Evolutionary conservation across 2,113 vertebrate genomes (phyloP), one percentile per base, ranked within the genome.

Genomic region (Pollachius pollachius): DNA sequence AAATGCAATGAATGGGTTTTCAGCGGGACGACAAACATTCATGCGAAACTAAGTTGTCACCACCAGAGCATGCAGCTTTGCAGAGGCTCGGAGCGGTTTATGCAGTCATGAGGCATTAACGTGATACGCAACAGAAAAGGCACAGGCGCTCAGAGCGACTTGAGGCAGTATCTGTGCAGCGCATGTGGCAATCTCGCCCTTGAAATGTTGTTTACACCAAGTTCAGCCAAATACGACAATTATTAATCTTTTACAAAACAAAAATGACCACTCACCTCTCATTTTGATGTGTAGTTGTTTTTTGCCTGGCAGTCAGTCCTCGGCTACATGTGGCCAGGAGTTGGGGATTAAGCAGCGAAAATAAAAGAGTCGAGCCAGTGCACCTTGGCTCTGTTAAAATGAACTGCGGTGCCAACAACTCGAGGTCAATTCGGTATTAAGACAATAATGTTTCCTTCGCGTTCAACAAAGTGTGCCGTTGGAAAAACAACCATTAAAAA

Each of bases 251-350:
- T 17, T 1, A 52, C 11, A 69, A 15, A 4, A 69, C 74, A 6
- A 6, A 3, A 30, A 64, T 57, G 21, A 23, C 4, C 37, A 70
- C 87, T 89, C 69, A 93, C 92, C 92, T 92, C 92, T 88, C 92
- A 93, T 93, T 69, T 81, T 84, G 6, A 48, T 84, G 15, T 59
- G 52, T 67, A 58, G 60, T 62, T 62, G 21, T 74, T 79, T 8
- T 80, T 68, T 60, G 68, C 72, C 16, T 66, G 5, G 4, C 19
- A 12, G 57, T 60, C 19, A 54, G 70, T 72, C 52, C 2, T 30
- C 60, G 75, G n/a, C 86, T 86, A 87, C 89, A 90, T 90, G 84
- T 74, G 82, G 65, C 70, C 12, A 15, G 6, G 12, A 62, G 4
- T 25, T 21, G 60, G 23, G 17, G 13, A 30, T 30, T 30, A 30